Conservation (phyloP, 1,140 invertebrate species). For the Manduca sexta region DNA sequence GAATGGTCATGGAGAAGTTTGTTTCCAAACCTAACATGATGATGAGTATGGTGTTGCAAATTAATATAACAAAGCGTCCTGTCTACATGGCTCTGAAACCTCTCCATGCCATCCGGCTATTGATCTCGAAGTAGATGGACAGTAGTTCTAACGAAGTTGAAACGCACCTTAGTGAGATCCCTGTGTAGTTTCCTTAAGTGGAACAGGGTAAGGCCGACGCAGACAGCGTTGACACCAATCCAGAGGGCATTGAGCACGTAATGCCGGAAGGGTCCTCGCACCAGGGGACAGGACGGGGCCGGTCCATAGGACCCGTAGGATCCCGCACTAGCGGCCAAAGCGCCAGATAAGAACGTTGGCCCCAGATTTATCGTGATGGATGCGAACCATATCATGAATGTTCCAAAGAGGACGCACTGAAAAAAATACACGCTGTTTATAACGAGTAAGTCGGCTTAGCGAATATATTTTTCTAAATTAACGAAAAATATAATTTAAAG, state of each 20-base stretch:
- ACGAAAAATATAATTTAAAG: no score
- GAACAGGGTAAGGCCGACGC: constrained; percentile 88
- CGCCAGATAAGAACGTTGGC: constrained; percentile 90
- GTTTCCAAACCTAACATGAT: constrained; percentile 3
- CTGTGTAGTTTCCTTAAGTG: constrained; percentile 89
- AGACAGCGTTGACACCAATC: constrained; percentile 91
- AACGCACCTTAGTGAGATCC: constrained; percentile 83
- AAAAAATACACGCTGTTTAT: constrained; percentile 37
- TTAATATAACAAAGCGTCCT: constrained; percentile 21
- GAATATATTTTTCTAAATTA: no score
- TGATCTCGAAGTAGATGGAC: background rate
- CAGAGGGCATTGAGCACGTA: constrained; percentile 92
- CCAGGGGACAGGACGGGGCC: constrained; percentile 86
- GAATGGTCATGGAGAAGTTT: constrained; percentile 35
- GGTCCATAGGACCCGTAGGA: constrained; percentile 75
- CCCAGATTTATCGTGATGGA: constrained; percentile 93
- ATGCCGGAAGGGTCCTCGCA: constrained; percentile 86
- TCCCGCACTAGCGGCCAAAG: constrained; percentile 87
- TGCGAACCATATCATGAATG: constrained; percentile 95
- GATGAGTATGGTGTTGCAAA: constrained; percentile 24
- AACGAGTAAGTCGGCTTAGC: background rate
- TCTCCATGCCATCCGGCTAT: constrained; percentile 33
- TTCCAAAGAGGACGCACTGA: constrained; percentile 92
- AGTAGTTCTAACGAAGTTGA: constrained; percentile 4
- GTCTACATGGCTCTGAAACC: constrained; percentile 23